phyloP scores from a whole-genome alignment of 1,140 invertebrate genomes.

The Bactericera cockerelli region DNA sequence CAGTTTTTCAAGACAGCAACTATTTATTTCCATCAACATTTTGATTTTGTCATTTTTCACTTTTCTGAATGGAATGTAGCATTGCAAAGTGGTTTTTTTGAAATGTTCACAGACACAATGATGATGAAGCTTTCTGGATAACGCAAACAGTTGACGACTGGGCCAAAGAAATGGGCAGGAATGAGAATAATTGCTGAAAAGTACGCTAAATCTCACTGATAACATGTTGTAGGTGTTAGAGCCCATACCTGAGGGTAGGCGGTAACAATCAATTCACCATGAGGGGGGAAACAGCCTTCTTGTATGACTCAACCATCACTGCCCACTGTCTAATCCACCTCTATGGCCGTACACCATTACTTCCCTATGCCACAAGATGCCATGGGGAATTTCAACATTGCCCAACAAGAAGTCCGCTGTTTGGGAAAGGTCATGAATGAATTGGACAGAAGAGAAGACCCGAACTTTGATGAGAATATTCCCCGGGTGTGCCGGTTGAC shows the following conservation, averaged over 20 bases:
- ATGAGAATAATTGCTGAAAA: slow-evolving; percentile 86
- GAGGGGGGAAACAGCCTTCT: slow-evolving; percentile 93
- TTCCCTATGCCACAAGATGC: slow-evolving; percentile 91
- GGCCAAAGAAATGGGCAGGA: slow-evolving; percentile 93
- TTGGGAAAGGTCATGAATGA: slow-evolving; percentile 98
- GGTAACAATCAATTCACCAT: slow-evolving; percentile 95
- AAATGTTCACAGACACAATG: slow-evolving; percentile 53
- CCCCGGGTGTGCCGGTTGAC: slow-evolving; percentile 89
- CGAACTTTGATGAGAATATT: slow-evolving; percentile 75
- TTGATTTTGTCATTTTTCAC: no score
- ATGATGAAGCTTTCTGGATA: slow-evolving; percentile 87
- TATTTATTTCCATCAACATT: no score
- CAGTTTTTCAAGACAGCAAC: no score
- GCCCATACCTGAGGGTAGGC: slow-evolving; percentile 85
- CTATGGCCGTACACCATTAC: slow-evolving; percentile 96
- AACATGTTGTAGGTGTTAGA: slow-evolving; percentile 83
- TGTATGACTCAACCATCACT: slow-evolving; percentile 91
- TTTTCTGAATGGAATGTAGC: no score
- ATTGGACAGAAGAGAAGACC: slow-evolving; percentile 79
- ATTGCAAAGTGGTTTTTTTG: no score
- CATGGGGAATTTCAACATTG: slow-evolving; percentile 87
- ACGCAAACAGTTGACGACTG: slow-evolving; percentile 83
- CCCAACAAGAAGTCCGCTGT: slow-evolving; percentile 78
- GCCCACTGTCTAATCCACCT: slow-evolving; percentile 82
- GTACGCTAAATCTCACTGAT: slow-evolving; percentile 82